phyloP scores from a whole-genome alignment of 2,113 vertebrate genomes.

The Vimba vimba region DNA sequence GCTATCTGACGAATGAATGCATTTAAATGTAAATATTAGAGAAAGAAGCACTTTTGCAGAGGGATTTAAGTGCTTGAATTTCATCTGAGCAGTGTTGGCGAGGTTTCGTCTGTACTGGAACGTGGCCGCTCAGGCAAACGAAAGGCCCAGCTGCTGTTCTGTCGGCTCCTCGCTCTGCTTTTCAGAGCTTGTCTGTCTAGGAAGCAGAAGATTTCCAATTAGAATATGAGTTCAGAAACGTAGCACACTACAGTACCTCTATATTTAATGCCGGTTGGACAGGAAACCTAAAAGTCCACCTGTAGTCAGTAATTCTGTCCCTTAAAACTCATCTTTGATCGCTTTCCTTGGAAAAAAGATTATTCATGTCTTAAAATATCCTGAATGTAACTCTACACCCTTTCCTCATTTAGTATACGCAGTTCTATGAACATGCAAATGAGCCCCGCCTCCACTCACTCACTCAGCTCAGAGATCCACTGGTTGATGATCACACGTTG shows the following conservation, averaged over 20 bases:
- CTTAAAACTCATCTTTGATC: no score
- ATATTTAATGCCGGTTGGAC: not conserved
- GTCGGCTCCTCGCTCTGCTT: not conserved
- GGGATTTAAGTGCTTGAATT: constrained; percentile 21
- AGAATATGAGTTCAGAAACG: not conserved
- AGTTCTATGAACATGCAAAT: no score
- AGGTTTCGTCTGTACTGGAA: not conserved
- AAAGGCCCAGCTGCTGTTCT: constrained; percentile 7
- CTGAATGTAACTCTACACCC: no score
- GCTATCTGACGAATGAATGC: not conserved
- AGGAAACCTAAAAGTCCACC: not conserved
- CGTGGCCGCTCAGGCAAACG: constrained; percentile 5
- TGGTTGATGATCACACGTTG: no score
- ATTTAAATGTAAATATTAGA: constrained; percentile 35
- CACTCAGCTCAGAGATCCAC: no score
- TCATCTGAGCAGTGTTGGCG: not conserved
- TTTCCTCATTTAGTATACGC: no score
- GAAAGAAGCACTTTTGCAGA: not conserved
- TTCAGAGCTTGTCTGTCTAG: constrained; percentile 15
- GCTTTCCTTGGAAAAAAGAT: no score
- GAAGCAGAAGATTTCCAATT: not conserved
- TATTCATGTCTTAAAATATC: no score
- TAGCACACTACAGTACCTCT: not conserved
- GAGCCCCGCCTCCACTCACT: no score
- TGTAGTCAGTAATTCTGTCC: no score